Percentiles rank a stretch among this genome's conserved stretches.
Conservation (phyloP, 2,888 invertebrate species). For the Cephus pygmeus region DNA sequence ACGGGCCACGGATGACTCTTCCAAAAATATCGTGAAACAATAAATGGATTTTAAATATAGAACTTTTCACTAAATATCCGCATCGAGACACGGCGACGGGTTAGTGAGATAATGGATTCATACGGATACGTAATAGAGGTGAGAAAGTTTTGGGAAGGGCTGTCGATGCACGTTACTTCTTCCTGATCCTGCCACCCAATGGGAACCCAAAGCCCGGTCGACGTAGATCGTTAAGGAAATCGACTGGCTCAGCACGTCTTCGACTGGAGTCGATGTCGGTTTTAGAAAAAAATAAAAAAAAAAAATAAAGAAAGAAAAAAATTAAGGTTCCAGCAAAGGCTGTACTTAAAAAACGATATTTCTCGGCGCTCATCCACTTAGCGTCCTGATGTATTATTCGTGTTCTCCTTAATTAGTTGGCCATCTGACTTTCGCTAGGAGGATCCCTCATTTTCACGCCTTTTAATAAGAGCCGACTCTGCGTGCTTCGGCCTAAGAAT, state of each 20-base stretch:
- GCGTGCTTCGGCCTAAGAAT: too few relatives aligned
- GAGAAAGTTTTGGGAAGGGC: too few relatives aligned
- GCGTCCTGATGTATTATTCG: constrained; percentile 10
- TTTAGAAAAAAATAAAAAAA: constrained; percentile 11
- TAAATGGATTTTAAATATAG: constrained; percentile 6
- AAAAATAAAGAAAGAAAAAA: constrained; percentile 20
- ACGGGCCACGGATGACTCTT: neutral
- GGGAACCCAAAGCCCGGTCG: neutral
- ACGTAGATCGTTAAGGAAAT: constrained; percentile 1
- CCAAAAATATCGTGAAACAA: constrained; percentile 6
- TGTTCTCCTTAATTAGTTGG: constrained; percentile 15
- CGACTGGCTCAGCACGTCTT: neutral
- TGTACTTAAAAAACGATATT: constrained; percentile 10
- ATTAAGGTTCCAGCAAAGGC: neutral
- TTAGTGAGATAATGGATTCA: too few relatives aligned
- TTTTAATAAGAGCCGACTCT: constrained; percentile 19
- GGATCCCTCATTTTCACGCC: constrained; percentile 29
- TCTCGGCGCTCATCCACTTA: neutral
- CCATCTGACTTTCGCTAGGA: constrained; percentile 9
- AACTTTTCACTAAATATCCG: neutral
- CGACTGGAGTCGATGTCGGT: neutral
- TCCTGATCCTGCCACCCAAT: neutral
- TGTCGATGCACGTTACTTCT: too few relatives aligned
- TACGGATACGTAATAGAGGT: too few relatives aligned
- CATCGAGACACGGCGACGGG: neutral